Conservation (phyloP, 2,113 vertebrate genomes). For the Caranx ignobilis region DNA sequence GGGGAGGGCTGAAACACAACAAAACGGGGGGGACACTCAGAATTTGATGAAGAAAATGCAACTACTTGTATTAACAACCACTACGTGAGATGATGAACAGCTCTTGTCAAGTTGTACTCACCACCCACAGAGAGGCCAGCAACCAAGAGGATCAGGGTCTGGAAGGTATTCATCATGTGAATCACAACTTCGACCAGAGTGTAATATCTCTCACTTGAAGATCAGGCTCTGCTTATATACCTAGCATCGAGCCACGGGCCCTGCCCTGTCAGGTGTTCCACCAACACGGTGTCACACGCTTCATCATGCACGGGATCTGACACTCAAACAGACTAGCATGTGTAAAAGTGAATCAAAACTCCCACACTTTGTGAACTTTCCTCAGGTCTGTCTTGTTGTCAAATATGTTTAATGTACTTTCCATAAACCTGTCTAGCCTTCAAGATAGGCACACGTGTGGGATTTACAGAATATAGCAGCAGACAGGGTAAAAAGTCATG, state of each 20-base stretch:
- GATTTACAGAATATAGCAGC: neutral
- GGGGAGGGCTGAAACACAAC: conserved; percentile 57
- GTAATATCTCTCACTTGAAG: neutral
- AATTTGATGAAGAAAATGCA: accelerated
- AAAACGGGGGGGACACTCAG: conserved; percentile 1
- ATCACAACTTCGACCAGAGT: neutral
- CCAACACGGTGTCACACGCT: conserved; percentile 20
- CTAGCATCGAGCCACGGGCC: neutral
- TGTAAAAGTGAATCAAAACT: conserved; percentile 14
- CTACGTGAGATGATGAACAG: neutral
- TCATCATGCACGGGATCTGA: neutral
- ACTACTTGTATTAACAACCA: neutral
- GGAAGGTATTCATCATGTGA: conserved; percentile 67
- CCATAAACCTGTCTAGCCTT: no score
- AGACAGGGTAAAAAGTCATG: no score
- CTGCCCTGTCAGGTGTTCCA: conserved; percentile 52
- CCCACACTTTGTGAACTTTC: conserved; percentile 9
- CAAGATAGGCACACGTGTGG: neutral
- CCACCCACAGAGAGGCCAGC: conserved; percentile 59
- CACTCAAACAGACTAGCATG: conserved; percentile 18
- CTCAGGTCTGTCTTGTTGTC: neutral
- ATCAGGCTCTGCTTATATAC: conserved; percentile 53
- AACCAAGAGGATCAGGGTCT: conserved; percentile 56
- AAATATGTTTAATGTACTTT: neutral
- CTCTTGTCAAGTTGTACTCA: conserved; percentile 53